Evolutionary conservation across 92 coral and sea anemone genomes (phyloP), one percentile per base, ranked within the genome.

Genomic region (Paramuricea clavata): DNA sequence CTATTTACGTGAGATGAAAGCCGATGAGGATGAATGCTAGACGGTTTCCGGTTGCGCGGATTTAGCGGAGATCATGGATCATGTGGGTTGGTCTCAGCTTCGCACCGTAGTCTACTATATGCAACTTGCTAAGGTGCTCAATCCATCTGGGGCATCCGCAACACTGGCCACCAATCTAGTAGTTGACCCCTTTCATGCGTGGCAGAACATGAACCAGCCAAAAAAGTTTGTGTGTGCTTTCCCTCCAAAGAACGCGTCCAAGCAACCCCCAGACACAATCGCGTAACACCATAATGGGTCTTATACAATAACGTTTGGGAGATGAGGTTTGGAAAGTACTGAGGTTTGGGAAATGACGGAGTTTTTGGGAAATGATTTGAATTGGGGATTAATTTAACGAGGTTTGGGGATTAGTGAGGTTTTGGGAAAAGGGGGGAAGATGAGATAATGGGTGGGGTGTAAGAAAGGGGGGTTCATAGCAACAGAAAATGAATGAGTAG

Each of bases 11-110:
- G 87, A 88, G 41, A 87, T 83, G 87, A 69, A 81, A 0, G 28
- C 65, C 3, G 87, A 88, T 76, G 50, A 67, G 21, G 73, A 89
- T 21, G 89, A 69, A 83, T 85, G 1, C 74, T 78, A 39, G 85
- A 74, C 79, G 90, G 87, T 1, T 89, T 89, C 44, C 65, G 86
- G 15, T 10, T 12, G 74, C 10, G 16, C 25, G 12, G 69, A 61
- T 5, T 16, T 59, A 5, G 8, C 68, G 7, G 68, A 59, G 30
- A 59, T 59, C 22, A 59, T 59, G 68, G 68, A 59, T 6, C 68
- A 59, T 16, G 68, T 59, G 5, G 68, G 68, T 4, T 59, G 68
- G 68, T 59, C 68, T 23, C 30, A 27, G n/a, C 69, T 23, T 5
- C 69, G n/a, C 35, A 61, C 3, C 13, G 69, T 27, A 10, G 16